Base-by-base conservation (phyloP, 2,888 invertebrate species). In the Drosophila ezoana region DNA sequence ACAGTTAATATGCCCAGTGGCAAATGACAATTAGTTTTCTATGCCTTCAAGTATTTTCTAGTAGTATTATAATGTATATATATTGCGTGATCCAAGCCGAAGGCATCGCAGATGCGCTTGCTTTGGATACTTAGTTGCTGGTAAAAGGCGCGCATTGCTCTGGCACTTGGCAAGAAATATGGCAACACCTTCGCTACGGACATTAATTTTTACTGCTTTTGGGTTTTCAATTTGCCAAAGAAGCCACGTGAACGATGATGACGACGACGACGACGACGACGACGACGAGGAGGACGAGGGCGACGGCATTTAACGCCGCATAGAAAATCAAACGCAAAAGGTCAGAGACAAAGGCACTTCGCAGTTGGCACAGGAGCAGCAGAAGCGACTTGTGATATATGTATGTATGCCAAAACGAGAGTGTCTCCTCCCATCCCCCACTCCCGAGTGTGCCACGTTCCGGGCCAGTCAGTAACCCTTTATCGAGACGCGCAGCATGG, bases 191-290 rank as follows among this genome's bases (percentile, higher is more conserved):
- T 85, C 83, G 83, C 80, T 60, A 85, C 82, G 85, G 63, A 71
- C 83, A 85, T 83, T 83, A 83, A 83, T 83, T 84, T 84, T 84
- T 83, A 83, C 49, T 81, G 77, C 81, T 75, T 80, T 77, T 82
- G 79, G 85, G 81, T 85, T 85, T 85, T 85, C 81, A 85, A 83
- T 85, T 83, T 83, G 64, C 48, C 65, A 64, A 73, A 68, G 67
- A 71, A 72, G 81, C 79, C 76, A 79, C 76, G 83, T 73, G 71
- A 80, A 82, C 73, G 70, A 44, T 49, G 45, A 14, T 45, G 40
- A 47, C 23, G 57, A 3, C 9, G 18, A 13, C 20, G 43, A 23
- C 33, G 14, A 23, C 8, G 32, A 10, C 41, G 47, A 10, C 32
- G 66, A 51, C 64, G 43, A 23, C 33, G 14, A 23, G 5, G 32